A percentile compares a stretch with the other conserved stretches of the same genome.
phyloP scores from a whole-genome alignment of 2,113 vertebrate genomes.

The Sinocyclocheilus anshuiensis region DNA sequence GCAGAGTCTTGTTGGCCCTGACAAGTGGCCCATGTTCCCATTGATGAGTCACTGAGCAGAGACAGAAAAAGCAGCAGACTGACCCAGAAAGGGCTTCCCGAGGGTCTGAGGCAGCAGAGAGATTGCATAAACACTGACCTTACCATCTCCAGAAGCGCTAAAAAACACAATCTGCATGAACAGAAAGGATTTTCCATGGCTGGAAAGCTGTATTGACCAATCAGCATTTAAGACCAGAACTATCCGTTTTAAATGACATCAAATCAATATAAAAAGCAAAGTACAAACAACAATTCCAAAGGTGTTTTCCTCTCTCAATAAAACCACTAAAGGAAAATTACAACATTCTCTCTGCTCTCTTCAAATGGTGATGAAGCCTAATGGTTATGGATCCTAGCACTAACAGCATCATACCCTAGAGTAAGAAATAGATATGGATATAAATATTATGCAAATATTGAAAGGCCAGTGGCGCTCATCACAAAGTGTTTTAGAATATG shows the following conservation, averaged over 20 bases:
- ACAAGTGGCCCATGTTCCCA: slow-evolving; percentile 34
- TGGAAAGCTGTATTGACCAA: too few species aligned
- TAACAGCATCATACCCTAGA: neutral
- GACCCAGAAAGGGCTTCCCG: slow-evolving; percentile 45
- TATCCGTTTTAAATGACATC: neutral
- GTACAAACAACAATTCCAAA: neutral
- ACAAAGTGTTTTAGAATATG: too few species aligned
- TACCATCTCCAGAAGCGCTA: neutral
- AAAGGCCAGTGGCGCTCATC: too few species aligned
- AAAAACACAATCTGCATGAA: neutral
- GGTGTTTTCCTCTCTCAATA: neutral
- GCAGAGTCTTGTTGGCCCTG: slow-evolving; percentile 35
- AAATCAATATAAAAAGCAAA: neutral
- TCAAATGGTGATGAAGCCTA: neutral
- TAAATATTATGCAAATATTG: neutral
- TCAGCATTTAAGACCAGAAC: too few species aligned
- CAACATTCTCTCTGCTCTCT: neutral
- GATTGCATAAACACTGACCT: neutral
- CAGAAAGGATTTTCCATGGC: neutral
- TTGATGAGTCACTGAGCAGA: slow-evolving; percentile 54
- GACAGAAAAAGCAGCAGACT: slow-evolving; percentile 48
- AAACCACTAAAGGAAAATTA: neutral
- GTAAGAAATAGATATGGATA: neutral
- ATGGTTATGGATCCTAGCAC: neutral
- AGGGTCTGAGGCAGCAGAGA: neutral